Evolutionary conservation across 2,888 invertebrate species (phyloP).

Genomic region (Tetragonisca angustula): DNA sequence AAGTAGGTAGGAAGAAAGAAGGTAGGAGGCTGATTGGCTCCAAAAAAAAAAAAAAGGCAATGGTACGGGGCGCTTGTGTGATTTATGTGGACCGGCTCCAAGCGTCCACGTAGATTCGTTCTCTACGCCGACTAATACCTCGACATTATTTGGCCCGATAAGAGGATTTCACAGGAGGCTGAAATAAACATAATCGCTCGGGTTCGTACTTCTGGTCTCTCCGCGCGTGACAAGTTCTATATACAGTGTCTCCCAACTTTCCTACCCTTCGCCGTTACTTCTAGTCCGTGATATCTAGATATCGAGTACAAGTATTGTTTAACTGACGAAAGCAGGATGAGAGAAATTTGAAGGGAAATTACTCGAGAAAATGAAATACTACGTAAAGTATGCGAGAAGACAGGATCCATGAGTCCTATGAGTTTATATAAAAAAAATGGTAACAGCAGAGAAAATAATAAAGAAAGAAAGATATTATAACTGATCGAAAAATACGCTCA

Average conservation of each 20-base stretch:
- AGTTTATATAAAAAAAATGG: no score
- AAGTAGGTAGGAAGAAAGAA: constrained; percentile 39
- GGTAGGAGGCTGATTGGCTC: constrained; percentile 79
- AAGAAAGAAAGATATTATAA: no score
- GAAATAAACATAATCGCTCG: constrained; percentile 74
- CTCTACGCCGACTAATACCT: constrained; percentile 73
- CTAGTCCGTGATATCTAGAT: neutral
- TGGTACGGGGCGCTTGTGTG: constrained; percentile 75
- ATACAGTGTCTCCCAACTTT: constrained; percentile 44
- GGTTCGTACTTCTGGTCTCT: constrained; percentile 44
- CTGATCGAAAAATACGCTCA: no score
- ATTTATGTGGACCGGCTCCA: constrained; percentile 79
- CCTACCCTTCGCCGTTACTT: neutral
- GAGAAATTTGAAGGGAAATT: no score
- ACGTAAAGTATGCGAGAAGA: no score
- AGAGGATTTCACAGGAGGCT: constrained; percentile 74
- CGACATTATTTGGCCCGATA: constrained; percentile 74
- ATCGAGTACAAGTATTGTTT: no score
- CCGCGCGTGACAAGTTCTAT: neutral
- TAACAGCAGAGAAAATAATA: no score
- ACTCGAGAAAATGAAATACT: no score
- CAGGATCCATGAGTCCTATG: no score
- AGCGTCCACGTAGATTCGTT: constrained; percentile 72
- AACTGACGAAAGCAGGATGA: no score
- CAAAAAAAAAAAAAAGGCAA: constrained; percentile 79